Conservation (phyloP, 1,140 invertebrate species). For the Drosophila mauritiana region DNA sequence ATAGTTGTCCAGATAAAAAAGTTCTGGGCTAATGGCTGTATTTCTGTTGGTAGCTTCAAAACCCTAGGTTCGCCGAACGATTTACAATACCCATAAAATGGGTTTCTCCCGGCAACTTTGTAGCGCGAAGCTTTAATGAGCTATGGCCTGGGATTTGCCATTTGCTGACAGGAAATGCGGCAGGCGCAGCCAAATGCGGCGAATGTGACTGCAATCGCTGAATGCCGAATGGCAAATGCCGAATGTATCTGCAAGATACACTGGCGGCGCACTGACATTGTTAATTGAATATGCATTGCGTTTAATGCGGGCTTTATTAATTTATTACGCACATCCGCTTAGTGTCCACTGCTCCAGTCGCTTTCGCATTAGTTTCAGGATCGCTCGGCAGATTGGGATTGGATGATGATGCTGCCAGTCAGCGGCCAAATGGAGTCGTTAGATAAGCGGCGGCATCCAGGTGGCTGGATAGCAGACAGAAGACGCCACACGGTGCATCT, state of each 20-base stretch:
- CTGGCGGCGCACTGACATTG: constrained; percentile 58
- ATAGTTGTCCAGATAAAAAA: no score
- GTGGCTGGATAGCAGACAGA: constrained; percentile 11
- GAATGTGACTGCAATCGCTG: constrained; percentile 42
- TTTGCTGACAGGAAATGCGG: constrained; percentile 70
- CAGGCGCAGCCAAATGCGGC: constrained; percentile 56
- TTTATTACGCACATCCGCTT: constrained; percentile 84
- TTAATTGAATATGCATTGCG: constrained; percentile 83
- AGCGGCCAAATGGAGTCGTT: constrained; percentile 70
- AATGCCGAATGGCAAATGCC: constrained; percentile 49
- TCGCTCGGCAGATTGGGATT: constrained; percentile 17
- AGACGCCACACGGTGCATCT: constrained; percentile 29
- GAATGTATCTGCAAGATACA: constrained; percentile 62
- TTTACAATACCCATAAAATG: constrained; percentile 49
- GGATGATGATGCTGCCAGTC: constrained; percentile 34
- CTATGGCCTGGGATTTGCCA: constrained; percentile 6
- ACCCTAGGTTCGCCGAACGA: constrained; percentile 35
- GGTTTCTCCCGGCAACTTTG: constrained; percentile 54
- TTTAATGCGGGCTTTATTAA: constrained; percentile 81
- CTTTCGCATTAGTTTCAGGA: constrained; percentile 26
- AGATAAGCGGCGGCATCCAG: constrained; percentile 58
- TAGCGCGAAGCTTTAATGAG: constrained; percentile 47
- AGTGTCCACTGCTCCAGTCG: constrained; percentile 38
- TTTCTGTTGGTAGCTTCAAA: no score
- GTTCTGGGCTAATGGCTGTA: no score